Evolutionary conservation across 1,140 invertebrate species (phyloP).

Genomic region (Stegodyphus dumicola): DNA sequence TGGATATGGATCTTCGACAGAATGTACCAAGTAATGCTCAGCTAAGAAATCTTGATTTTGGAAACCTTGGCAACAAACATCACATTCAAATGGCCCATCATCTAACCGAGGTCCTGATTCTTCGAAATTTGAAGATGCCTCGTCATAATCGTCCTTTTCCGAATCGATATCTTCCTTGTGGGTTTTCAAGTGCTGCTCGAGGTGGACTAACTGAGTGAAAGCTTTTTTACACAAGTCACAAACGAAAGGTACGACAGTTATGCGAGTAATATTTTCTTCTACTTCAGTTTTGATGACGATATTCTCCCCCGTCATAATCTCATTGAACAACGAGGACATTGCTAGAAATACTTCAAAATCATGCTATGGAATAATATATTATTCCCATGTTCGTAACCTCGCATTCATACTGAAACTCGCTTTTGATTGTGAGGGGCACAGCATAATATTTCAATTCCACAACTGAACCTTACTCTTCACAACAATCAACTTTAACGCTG

Average conservation of each 20-base stretch:
- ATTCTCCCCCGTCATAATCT: background rate
- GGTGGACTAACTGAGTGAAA: conserved; percentile 39
- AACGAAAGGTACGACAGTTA: conserved; percentile 46
- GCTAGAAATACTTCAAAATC: too few species aligned
- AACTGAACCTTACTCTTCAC: too few species aligned
- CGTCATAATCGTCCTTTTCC: background rate
- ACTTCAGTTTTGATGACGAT: conserved; percentile 35
- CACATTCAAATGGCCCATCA: conserved; percentile 22
- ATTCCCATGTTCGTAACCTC: too few species aligned
- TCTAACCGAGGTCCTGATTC: background rate
- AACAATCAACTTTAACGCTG: too few species aligned
- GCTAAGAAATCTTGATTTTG: conserved; percentile 6
- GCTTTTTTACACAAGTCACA: conserved; percentile 45
- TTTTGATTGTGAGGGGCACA: too few species aligned
- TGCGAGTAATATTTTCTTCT: conserved; percentile 29
- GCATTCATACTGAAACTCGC: too few species aligned
- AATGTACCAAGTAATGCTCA: conserved; percentile 34
- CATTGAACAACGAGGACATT: background rate
- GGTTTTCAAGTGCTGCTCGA: conserved; percentile 29
- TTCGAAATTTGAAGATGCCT: background rate
- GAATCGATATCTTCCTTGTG: background rate
- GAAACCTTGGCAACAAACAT: conserved; percentile 37
- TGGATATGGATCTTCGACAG: background rate
- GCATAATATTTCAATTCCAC: too few species aligned
- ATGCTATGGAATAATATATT: too few species aligned